Percentiles rank a stretch among this genome's conserved stretches.
phyloP scores from a whole-genome alignment of 1,140 invertebrate species.

The Elymnias hypermnestra region DNA sequence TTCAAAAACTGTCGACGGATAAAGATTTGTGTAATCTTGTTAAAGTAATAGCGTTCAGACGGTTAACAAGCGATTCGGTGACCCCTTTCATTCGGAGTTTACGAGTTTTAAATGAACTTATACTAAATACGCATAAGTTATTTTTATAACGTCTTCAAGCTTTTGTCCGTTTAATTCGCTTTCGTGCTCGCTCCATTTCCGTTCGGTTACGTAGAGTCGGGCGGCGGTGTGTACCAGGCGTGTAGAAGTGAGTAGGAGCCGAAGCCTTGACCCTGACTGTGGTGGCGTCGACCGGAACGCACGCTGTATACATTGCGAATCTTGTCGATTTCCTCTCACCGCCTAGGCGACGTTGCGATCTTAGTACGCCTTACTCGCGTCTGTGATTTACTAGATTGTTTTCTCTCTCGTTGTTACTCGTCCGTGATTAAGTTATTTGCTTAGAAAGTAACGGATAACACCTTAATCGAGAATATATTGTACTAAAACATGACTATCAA shows the following conservation, averaged over 20 bases:
- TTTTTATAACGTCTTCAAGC: background rate
- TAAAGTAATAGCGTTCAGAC: slow-evolving; percentile 52
- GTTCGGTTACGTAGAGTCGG: slow-evolving; percentile 33
- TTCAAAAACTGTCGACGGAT: slow-evolving; percentile 71
- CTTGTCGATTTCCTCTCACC: slow-evolving; percentile 51
- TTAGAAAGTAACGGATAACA: too few species aligned
- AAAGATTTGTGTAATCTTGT: slow-evolving; percentile 73
- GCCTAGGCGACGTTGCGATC: slow-evolving; percentile 50
- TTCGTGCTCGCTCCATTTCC: slow-evolving; percentile 44
- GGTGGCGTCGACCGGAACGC: slow-evolving; percentile 73
- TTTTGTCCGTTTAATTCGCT: slow-evolving; percentile 37
- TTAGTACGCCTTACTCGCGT: slow-evolving; percentile 54
- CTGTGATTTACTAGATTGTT: slow-evolving; percentile 52
- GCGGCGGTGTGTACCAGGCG: slow-evolving; percentile 50
- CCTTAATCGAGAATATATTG: slow-evolving; percentile 61
- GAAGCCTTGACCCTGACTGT: slow-evolving; percentile 71
- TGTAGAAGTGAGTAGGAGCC: slow-evolving; percentile 60
- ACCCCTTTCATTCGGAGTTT: slow-evolving; percentile 19
- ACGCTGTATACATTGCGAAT: slow-evolving; percentile 62
- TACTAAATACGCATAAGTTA: background rate
- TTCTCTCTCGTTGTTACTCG: slow-evolving; percentile 39
- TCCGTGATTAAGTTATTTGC: too few species aligned
- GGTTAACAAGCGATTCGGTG: slow-evolving; percentile 45
- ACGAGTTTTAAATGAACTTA: slow-evolving; percentile 21
- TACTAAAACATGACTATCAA: slow-evolving; percentile 43